A percentile compares a stretch with the other conserved stretches of the same genome.
These are phyloP conservation scores for Drepana arcuata DNA, from an alignment of 1,140 invertebrate genomes.

Conservation along the genomic window DNA sequence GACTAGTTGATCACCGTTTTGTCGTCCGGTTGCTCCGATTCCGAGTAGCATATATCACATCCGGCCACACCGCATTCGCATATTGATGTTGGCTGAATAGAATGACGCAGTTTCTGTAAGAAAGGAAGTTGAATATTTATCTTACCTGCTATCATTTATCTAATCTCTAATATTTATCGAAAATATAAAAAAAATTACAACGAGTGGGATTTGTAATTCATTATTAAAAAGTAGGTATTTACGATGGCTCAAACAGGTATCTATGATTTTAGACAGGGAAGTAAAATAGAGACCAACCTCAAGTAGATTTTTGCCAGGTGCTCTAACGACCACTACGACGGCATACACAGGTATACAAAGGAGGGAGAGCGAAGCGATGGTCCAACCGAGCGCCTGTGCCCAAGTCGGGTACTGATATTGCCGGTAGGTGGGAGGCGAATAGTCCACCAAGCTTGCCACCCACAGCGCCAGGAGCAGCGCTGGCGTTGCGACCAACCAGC, in stretches of 20 bases:
- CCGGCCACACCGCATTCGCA: slow-evolving; percentile 58
- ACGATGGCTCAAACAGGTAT: too few species aligned
- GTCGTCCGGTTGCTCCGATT: slow-evolving; percentile 54
- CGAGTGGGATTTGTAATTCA: too few species aligned
- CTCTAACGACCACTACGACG: slow-evolving; percentile 78
- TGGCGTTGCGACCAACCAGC: slow-evolving; percentile 88
- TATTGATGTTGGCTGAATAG: slow-evolving; percentile 50
- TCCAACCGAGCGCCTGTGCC: slow-evolving; percentile 91
- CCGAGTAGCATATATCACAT: slow-evolving; percentile 62
- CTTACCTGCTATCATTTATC: too few species aligned
- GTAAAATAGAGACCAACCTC: slow-evolving; percentile 78
- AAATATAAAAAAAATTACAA: too few species aligned
- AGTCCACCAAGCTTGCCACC: slow-evolving; percentile 90
- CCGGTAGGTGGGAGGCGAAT: slow-evolving; percentile 85
- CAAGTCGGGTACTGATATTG: slow-evolving; percentile 86
- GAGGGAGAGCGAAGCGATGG: slow-evolving; percentile 84
- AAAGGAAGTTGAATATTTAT: slow-evolving; percentile 12
- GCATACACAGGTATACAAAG: slow-evolving; percentile 90
- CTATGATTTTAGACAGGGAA: too few species aligned
- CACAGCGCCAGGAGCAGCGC: slow-evolving; percentile 87
- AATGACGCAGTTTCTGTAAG: slow-evolving; percentile 59
- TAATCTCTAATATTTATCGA: too few species aligned
- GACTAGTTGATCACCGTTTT: slow-evolving; percentile 56
- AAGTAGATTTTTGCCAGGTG: slow-evolving; percentile 79
- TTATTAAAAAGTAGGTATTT: slow-evolving; percentile 2